A percentile compares a stretch with the other conserved stretches of the same genome.
Evolutionary conservation across 2,888 invertebrate genomes (phyloP).

Genomic region (Cantharis rustica): DNA sequence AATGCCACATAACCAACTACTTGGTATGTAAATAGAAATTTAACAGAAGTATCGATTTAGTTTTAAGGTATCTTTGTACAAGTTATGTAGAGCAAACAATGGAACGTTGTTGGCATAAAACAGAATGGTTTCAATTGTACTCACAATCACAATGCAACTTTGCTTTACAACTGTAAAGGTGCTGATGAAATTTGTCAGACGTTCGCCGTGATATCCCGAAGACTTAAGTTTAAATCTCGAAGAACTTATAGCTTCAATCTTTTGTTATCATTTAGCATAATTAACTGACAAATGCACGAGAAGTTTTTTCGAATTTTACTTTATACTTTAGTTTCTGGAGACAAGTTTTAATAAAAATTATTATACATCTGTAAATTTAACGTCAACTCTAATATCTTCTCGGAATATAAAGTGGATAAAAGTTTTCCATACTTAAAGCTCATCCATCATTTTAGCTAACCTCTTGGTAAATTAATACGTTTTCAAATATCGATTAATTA

Average conservation of each 20-base stretch:
- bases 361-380: neutral
- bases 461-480: constrained; percentile 9
- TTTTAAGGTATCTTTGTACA: neutral
- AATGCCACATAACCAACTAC: neutral
- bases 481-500: neutral
- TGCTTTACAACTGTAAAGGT: constrained; percentile 17
- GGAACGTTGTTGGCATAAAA: constrained; percentile 17
- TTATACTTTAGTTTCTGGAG: neutral
- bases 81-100: constrained; percentile 15
- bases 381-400: neutral
- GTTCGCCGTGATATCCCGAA: neutral
- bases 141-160: constrained; percentile 15
- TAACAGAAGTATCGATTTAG: neutral
- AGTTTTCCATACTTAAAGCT: neutral
- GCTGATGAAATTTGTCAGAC: constrained; percentile 21
- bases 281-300: neutral
- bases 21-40: neutral
- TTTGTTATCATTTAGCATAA: neutral
- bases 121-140: constrained; percentile 16
- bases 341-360: neutral
- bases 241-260: neutral
- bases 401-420: constrained; percentile 9
- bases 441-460: neutral
- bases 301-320: neutral
- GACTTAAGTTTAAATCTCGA: neutral